Evolutionary conservation across 2,113 vertebrate species (phyloP), one percentile per base, ranked within the genome.

Genomic region (Maccullochella peelii): DNA sequence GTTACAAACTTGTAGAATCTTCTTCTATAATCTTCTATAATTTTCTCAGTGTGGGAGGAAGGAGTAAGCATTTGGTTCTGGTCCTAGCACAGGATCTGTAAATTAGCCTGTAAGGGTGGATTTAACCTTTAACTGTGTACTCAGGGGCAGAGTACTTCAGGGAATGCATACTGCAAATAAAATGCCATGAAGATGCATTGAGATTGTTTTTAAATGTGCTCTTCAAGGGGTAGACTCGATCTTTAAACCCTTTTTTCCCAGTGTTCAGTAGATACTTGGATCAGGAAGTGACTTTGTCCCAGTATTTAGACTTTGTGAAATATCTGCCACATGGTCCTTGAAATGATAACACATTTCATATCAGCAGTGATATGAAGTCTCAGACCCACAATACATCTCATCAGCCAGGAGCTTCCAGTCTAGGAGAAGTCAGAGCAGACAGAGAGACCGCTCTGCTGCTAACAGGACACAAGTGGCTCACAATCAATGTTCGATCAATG

Each of bases 401-500:
- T 49, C 71, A 61, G 9, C 42, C 16, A n/a, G 79, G 42, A 69
- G 58, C 79, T 57, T 25, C 21, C 23, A 23, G 55, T 30, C 8
- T 11, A 9, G 70, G 38, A 30, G 16, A 25, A 30, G 55, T 59
- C 16, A 10, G 33, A 72, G 12, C 38, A 25, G 21, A 52, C 67
- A 44, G 33, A 63, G 67, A 15, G 15, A 18, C 55, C 49, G 47
- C 16, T 63, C 44, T 21, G 59, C 73, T 62, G 55, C 33, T 36
- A 61, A 42, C 44, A 47, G 70, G 42, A 82, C 33, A 27, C 23
- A 30, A 78, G 33, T 33, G 42, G 15, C 63, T 77, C 63, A 52
- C 49, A 73, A 7, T 86, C 80, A n/a, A 77, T 90, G 68, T 62
- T 78, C 21, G 36, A 73, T 87, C 71, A 47, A 87, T 88, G 25